Base-by-base conservation (phyloP, 2,888 invertebrate genomes). In the Metacarcinus magister region DNA sequence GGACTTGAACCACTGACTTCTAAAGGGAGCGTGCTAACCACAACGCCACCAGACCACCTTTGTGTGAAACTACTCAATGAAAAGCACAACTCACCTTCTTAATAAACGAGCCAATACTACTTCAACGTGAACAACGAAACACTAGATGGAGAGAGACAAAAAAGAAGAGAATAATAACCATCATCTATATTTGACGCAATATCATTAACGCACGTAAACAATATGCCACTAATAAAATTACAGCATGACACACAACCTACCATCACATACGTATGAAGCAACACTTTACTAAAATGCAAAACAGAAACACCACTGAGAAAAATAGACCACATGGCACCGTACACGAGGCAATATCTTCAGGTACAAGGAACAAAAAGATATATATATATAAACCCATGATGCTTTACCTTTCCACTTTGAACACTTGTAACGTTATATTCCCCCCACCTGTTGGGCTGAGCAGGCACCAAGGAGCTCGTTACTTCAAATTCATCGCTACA, bases 371-470 rank as follows among this genome's bases (percentile, higher is more conserved):
- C 23, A n/a, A 67, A n/a, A 67, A 23, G 23, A 67, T 19, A 67
- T 19, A 23, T 19, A 67, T 19, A 23, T 19, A 67, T 19, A 67
- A 23, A 67, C 67, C 4, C 23, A 67, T 23, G 48, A 48, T 13
- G 48, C 48, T 54, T 54, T 19, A 54, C 54, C 54, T 54, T 13
- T 54, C 54, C 67, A 67, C 3, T 23, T 67, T 7, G 23, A 67
- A 23, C 67, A 67, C n/a, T 5, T 67, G 67, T 67, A 67, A 67
- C 67, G n/a, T n/a, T 67, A 23, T n/a, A 67, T 67, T 67, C 67
- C n/a, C 67, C 4, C 67, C 67, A 67, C 67, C 67, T 67, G 67
- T 67, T 67, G 67, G n/a, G n/a, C 67, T 67, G 67, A 67, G 67
- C n/a, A n/a, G 67, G 23, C n/a, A 67, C 67, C 67, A 7, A 23